A percentile compares a stretch with the other conserved stretches of the same genome.
These are phyloP conservation scores for Antechinus stuartii DNA, from an alignment of 2,113 vertebrate species.

Conservation along the genomic window DNA sequence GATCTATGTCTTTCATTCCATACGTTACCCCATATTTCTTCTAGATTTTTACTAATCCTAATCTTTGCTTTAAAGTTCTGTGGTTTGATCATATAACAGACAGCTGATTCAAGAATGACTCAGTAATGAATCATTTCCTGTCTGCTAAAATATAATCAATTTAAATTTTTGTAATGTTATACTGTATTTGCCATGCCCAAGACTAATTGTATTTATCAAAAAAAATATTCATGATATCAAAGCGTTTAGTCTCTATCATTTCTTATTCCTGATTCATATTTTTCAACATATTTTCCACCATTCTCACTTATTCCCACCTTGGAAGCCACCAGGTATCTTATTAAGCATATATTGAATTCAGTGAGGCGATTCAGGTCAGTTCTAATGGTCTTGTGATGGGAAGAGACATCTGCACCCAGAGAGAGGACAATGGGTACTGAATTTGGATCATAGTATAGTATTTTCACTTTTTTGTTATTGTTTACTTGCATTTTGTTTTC, in stretches of 20 bases:
- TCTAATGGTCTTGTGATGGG: no score
- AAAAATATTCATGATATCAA: not conserved
- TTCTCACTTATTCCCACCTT: not conserved
- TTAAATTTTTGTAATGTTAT: not conserved
- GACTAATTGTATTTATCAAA: not conserved
- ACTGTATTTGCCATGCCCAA: not conserved
- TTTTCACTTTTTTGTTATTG: no score
- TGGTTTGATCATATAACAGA: not conserved
- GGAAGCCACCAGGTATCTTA: not conserved
- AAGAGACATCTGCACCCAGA: no score
- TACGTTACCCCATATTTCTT: not conserved
- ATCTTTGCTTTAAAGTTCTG: not conserved
- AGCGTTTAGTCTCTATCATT: not conserved
- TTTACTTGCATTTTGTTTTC: no score
- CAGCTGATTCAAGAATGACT: constrained; percentile 7
- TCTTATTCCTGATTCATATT: not conserved
- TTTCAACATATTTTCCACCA: not conserved
- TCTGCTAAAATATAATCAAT: constrained; percentile 1
- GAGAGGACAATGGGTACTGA: no score
- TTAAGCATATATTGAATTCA: not conserved
- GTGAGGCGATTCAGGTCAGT: no score
- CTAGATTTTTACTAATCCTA: not conserved
- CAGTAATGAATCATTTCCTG: constrained; percentile 4
- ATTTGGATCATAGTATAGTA: no score
- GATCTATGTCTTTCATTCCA: not conserved